Conservation (phyloP, 2,888 invertebrate genomes). For the Erebia aethiops region DNA sequence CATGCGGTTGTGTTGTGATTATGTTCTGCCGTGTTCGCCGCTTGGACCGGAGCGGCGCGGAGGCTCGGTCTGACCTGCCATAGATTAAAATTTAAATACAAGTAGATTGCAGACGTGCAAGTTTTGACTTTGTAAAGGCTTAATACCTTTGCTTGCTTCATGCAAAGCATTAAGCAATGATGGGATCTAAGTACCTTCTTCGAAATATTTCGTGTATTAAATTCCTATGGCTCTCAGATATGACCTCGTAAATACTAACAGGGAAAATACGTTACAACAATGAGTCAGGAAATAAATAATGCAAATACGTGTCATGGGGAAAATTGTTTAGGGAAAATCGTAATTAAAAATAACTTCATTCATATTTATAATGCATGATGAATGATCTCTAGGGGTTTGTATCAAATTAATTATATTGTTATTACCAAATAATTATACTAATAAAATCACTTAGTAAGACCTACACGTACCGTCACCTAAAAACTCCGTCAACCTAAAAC, state of each 20-base stretch:
- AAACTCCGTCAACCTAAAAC: too few relatives aligned
- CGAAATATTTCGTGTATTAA: too few relatives aligned
- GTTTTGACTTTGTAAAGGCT: not conserved
- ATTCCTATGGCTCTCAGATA: not conserved
- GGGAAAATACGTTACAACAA: not conserved
- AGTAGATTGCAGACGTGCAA: not conserved
- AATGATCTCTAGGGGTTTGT: too few relatives aligned
- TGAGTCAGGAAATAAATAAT: not conserved
- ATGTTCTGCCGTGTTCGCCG: slow-evolving; percentile 43
- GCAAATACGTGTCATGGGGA: not conserved
- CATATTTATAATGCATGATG: too few relatives aligned
- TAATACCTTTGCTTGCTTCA: not conserved
- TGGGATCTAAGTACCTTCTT: too few relatives aligned
- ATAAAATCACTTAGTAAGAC: too few relatives aligned
- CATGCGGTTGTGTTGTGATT: slow-evolving; percentile 51
- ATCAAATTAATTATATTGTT: too few relatives aligned
- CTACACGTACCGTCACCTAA: too few relatives aligned
- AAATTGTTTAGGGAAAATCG: not conserved
- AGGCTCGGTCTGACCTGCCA: slow-evolving; percentile 25
- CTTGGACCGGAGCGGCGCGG: slow-evolving; percentile 24
- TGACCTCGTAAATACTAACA: not conserved
- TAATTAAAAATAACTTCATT: too few relatives aligned
- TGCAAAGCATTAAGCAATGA: not conserved
- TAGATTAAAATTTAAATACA: slow-evolving; percentile 21
- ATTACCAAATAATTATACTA: too few relatives aligned